Base-by-base conservation (phyloP, 2,888 invertebrate genomes). In the Oegoconia quadripuncta region DNA sequence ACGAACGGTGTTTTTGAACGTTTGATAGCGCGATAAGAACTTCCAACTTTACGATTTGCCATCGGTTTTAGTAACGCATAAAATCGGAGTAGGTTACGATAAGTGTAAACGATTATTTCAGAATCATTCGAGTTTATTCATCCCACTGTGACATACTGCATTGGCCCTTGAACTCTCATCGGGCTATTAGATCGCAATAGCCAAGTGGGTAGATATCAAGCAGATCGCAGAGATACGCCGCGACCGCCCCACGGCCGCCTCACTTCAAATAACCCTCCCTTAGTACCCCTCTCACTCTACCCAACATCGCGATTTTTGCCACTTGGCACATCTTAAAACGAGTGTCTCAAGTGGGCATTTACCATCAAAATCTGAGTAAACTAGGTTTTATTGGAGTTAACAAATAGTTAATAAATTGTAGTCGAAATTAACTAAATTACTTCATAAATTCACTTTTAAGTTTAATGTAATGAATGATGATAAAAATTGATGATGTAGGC, bases 141-240 rank as follows among this genome's bases (percentile, higher is more conserved):
- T 13, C 20, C 20, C 27, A 27, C 20, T 5, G 31, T 13, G 20
- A 18, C 6, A 25, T 34, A 27, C 13, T 7, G 13, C 7, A 11
- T 8, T 9, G 28, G 16, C 14, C 57, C 55, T 66, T 50, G 52
- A 56, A 52, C 54, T 53, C 61, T 64, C 58, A 55, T 52, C 56
- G 59, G 55, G 53, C 51, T 62, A 51, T 66, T 63, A 66, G 57
- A 73, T 74, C 65, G 49, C 68, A 71, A 69, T 68, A 64, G 60
- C 53, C 60, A 59, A 57, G 65, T 62, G 59, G 39, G 36, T 39
- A 44, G 45, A 42, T 46, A 44, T 57, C 57, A 52, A 59, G 50
- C 41, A 59, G 67, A 78, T 79, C 73, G 74, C 51, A 65, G 76
- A 70, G 78, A 78, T 78, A 78, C 52, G 66, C 55, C 64, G 70